A percentile compares a stretch with the other conserved stretches of the same genome.
phyloP scores from a whole-genome alignment of 1,140 invertebrate species.

The Drosophila tani region DNA sequence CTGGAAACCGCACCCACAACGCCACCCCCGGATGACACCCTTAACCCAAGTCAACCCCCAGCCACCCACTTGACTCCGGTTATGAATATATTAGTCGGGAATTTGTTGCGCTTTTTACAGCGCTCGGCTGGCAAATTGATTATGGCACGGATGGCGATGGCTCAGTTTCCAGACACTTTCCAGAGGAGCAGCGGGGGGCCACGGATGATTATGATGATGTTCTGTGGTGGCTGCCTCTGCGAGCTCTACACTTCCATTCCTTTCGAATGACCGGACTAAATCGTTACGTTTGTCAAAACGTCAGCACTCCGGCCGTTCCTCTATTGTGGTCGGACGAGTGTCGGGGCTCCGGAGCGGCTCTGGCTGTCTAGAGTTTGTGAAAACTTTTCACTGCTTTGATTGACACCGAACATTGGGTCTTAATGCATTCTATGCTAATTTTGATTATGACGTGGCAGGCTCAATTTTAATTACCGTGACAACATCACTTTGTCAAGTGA shows the following conservation, averaged over 20 bases:
- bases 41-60: conserved; percentile 6
- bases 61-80: conserved; percentile 52
- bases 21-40: conserved; percentile 20
- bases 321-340: conserved; percentile 40
- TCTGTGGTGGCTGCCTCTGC: conserved; percentile 39
- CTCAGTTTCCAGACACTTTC: conserved; percentile 22
- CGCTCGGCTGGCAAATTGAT: conserved; percentile 60
- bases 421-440: conserved; percentile 84
- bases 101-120: conserved; percentile 71
- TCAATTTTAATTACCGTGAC: conserved; percentile 75
- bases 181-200: conserved; percentile 7
- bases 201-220: conserved; percentile 37
- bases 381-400: conserved; percentile 76
- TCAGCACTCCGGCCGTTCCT: conserved; percentile 57
- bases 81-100: conserved; percentile 75
- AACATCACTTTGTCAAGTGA: conserved; percentile 54
- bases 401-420: conserved; percentile 79
- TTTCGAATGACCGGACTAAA: conserved; percentile 58
- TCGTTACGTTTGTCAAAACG: conserved; percentile 79
- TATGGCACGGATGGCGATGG: conserved; percentile 23
- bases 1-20: conserved; percentile 4
- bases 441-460: conserved; percentile 61
- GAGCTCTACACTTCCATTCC: conserved; percentile 42
- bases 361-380: conserved; percentile 58
- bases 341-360: not conserved